A percentile compares a stretch with the other conserved stretches of the same genome.
These are phyloP conservation scores for Urocitellus parryii DNA, from an alignment of 2,113 vertebrate species.

Conservation along the genomic window DNA sequence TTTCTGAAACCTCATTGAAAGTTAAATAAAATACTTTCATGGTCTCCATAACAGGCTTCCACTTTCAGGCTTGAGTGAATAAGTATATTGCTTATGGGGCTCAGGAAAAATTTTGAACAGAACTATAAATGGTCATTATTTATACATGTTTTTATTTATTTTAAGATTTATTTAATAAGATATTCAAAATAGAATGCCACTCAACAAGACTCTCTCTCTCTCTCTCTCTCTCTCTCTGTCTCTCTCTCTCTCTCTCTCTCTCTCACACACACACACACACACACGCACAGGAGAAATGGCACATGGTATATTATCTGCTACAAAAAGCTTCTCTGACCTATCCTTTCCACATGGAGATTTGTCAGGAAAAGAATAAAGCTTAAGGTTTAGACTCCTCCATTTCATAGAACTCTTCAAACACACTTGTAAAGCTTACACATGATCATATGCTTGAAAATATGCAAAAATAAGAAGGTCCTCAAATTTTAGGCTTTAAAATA, in stretches of 20 bases:
- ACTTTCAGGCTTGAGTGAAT: constrained; percentile 44
- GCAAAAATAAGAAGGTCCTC: neutral
- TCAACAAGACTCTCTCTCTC: neutral
- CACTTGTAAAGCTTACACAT: neutral
- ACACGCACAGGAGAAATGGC: neutral
- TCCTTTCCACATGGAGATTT: neutral
- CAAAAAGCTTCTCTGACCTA: neutral
- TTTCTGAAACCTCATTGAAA: constrained; percentile 55
- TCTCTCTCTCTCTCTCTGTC: neutral
- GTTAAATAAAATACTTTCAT: constrained; percentile 36
- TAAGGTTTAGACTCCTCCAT: neutral
- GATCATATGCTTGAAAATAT: neutral
- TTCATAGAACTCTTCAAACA: neutral
- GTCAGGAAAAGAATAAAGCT: neutral
- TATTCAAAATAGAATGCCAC: neutral
- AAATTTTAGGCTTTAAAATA: neutral
- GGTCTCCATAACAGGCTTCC: neutral
- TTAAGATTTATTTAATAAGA: neutral
- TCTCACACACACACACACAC: no score
- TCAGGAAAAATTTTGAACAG: constrained; percentile 36
- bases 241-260: neutral
- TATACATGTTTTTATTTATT: neutral
- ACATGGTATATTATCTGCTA: neutral
- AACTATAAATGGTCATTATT: constrained; percentile 40
- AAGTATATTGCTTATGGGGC: neutral